Evolutionary conservation across 1,140 invertebrate species (phyloP).

Genomic region (Polypedilum pembai): DNA sequence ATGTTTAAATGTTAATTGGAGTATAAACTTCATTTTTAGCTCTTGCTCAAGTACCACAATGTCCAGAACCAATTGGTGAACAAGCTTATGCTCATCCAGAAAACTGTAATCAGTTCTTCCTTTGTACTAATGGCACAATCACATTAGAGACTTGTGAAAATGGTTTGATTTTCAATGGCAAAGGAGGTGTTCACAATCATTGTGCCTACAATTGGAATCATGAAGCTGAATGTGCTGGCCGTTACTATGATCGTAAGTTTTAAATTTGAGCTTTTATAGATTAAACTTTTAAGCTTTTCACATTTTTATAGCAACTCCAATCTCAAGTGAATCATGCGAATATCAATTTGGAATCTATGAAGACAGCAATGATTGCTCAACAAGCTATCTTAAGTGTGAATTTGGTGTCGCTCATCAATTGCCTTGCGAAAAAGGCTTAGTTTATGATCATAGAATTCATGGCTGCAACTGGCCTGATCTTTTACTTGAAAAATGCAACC

Average conservation of each 20-base stretch:
- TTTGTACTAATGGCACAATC: slow-evolving; percentile 83
- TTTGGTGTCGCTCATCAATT: slow-evolving; percentile 69
- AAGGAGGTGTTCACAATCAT: slow-evolving; percentile 78
- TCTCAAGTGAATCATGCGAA: slow-evolving; percentile 72
- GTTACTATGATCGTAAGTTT: slow-evolving; percentile 69
- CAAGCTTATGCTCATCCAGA: slow-evolving; percentile 78
- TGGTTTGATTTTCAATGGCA: slow-evolving; percentile 82
- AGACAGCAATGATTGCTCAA: slow-evolving; percentile 68
- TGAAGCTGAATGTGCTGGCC: slow-evolving; percentile 70
- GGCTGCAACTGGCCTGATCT: slow-evolving; percentile 91
- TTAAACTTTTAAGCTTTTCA: background rate
- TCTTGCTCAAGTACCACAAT: slow-evolving; percentile 44
- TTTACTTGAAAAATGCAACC: slow-evolving; percentile 74
- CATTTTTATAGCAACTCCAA: slow-evolving; percentile 59
- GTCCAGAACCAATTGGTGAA: slow-evolving; percentile 61
- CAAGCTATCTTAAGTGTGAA: slow-evolving; percentile 77
- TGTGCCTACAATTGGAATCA: slow-evolving; percentile 87
- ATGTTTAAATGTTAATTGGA: slow-evolving; percentile 29
- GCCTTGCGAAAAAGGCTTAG: slow-evolving; percentile 76
- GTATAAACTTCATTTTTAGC: slow-evolving; percentile 36
- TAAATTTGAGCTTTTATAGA: background rate
- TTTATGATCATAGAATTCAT: slow-evolving; percentile 80
- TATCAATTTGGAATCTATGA: slow-evolving; percentile 84
- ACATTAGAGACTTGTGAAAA: slow-evolving; percentile 87
- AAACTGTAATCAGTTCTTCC: slow-evolving; percentile 77